Evolutionary conservation across 2,113 vertebrate species (phyloP).

Genomic region (Empidonax traillii): DNA sequence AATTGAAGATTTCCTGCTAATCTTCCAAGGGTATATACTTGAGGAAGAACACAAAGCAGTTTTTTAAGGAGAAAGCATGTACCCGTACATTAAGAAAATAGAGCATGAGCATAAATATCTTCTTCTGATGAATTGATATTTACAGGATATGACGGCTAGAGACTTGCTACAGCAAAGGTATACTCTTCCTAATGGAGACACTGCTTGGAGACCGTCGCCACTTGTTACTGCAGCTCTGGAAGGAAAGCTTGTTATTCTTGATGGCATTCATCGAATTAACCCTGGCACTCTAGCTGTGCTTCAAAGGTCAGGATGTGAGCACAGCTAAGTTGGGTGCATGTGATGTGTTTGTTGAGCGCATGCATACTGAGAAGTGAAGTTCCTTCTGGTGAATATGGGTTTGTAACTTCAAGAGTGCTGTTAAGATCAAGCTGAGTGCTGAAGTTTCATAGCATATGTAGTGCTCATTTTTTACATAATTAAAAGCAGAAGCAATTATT

Average conservation of each 20-base stretch:
- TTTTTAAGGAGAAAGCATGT: not conserved
- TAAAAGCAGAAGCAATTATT: not conserved
- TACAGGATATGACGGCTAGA: conserved; percentile 93
- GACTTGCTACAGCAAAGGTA: conserved; percentile 95
- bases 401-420: not conserved
- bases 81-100: not conserved
- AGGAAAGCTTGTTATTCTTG: conserved; percentile 90
- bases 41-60: not conserved
- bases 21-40: not conserved
- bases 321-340: fast-evolving
- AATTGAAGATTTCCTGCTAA: not conserved
- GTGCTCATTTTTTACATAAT: not conserved
- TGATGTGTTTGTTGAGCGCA: not conserved
- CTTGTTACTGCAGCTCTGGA: conserved; percentile 89
- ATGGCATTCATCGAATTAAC: conserved; percentile 93
- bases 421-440: not conserved
- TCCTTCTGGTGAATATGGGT: not conserved
- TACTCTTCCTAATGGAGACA: conserved; percentile 93
- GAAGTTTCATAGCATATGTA: not conserved
- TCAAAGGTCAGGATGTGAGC: conserved; percentile 80
- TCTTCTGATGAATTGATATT: not conserved
- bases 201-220: conserved; percentile 90
- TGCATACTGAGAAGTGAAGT: not conserved
- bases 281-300: conserved; percentile 90
- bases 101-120: not conserved